Evolutionary conservation across 2,113 vertebrate species (phyloP), one percentile per base, ranked within the genome.

Genomic region (Indri indri): DNA sequence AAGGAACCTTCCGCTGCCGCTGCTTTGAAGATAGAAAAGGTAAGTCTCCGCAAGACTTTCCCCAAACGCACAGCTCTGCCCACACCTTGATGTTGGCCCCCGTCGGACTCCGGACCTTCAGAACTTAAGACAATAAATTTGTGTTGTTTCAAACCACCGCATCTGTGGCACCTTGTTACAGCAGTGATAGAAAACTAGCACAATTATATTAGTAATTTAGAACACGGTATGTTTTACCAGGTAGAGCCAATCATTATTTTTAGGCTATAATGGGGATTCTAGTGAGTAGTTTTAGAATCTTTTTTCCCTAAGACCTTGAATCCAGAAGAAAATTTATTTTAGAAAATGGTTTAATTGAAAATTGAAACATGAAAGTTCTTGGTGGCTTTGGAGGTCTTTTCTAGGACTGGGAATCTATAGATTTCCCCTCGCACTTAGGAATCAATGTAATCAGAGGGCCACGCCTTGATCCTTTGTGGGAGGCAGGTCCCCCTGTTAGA

Each of bases 1-100:
- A 7, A 54, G 5, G 23, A 37, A 8, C 9, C 4, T 3, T 7
- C 4, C 5, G 4, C 47, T 2, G 27, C 3, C 8, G 4, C 22
- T 2, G 71, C 42, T 45, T 71, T 18, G 11, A 23, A 37, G 71
- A 27, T 22, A 6, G 11, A 11, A 22, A 34, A 40, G 63, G 34
- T n/a, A 10, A 34, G 3, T 81, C 66, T 27, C 14, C 40, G 52
- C 23, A 18, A 63, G 61, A 3, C 27, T 63, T 61, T 42, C 17
- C 42, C 27, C 30, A 76, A 32, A 59, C 18, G 5, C 0, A 1
- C 25, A 22, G 61, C 52, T 12, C 42, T 0, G 2, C n/a, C 20
- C 37, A 16, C 42, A 30, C 68, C 80, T 61, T 5, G 18, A 4
- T 23, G 18, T 45, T 13, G 40, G n/a, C 8, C 25, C 32, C 23